Evolutionary conservation across 2,888 invertebrate species (phyloP).

Genomic region (Drosophila austrosaltans): DNA sequence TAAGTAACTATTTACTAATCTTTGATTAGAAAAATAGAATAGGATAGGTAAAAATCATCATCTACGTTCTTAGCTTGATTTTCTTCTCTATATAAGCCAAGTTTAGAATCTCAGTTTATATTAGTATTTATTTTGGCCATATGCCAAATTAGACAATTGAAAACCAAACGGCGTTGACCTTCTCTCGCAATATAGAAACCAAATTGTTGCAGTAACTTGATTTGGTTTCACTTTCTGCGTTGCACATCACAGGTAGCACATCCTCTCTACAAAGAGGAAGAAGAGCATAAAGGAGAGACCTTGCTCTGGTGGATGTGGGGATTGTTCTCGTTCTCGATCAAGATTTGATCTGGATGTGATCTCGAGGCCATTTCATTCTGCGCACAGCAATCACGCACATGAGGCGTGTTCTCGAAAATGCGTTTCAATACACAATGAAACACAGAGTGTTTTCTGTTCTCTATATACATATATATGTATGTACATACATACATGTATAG

Average conservation of each 20-base stretch:
- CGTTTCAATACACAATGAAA: conserved; percentile 13
- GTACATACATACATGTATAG: too few relatives aligned
- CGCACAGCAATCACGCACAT: conserved; percentile 21
- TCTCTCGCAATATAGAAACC: neutral
- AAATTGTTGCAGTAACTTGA: neutral
- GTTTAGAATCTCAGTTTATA: too few relatives aligned
- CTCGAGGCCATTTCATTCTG: conserved; percentile 10
- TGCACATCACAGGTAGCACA: too few relatives aligned
- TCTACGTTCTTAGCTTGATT: too few relatives aligned
- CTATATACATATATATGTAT: too few relatives aligned
- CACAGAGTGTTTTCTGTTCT: conserved; percentile 1
- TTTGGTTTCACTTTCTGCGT: too few relatives aligned
- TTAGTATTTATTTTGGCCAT: neutral
- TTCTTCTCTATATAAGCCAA: too few relatives aligned
- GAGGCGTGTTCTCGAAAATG: conserved; percentile 31
- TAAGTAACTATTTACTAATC: too few relatives aligned
- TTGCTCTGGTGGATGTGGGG: neutral
- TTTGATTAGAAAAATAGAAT: too few relatives aligned
- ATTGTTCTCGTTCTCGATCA: conserved; percentile 3
- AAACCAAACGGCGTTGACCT: neutral
- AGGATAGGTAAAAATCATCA: too few relatives aligned
- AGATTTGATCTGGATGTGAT: conserved; percentile 12
- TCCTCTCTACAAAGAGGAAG: neutral
- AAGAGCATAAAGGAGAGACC: neutral
- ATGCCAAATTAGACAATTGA: neutral